Evolutionary conservation across 2,888 invertebrate genomes (phyloP), one percentile per base, ranked within the genome.

Genomic region (Pogonocherus hispidulus): DNA sequence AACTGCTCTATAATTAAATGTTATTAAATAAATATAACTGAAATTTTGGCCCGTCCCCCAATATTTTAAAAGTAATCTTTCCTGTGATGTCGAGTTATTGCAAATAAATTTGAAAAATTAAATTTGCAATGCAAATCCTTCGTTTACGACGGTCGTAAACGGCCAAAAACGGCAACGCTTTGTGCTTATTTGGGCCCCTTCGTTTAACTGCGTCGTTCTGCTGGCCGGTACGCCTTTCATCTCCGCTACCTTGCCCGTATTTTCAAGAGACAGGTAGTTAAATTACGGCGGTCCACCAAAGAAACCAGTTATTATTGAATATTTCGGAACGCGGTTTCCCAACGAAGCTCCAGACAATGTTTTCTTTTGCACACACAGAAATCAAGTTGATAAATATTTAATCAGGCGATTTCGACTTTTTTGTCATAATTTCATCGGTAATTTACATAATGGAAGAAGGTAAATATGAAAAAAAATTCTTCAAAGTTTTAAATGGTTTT

Each of bases 251-350:
- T 44, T 62, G 54, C 59, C 64, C 22, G 57, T 68, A 68, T 68
- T 64, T 68, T 64, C 23, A 49, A 51, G 60, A 37, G 46, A 47
- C 49, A 52, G 59, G 63, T 67, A 67, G 65, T 16, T 46, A 46
- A 57, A 57, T 57, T 57, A 57, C 64, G 57, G 44, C 56, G 18
- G 67, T 57, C 62, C 67, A 41, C 51, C 37, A 46, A 70, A 67
- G 67, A 67, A 70, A 70, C 70, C 70, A 67, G 70, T 70, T 67
- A 66, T 70, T 67, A 65, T 65, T 23, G 57, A 46, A 57, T 57
- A 57, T 57, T 57, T 46, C 27, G 23, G 16, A 44, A 44, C 27
- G 32, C 8, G 9, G 32, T 32, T 11, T n/a, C n/a, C n/a, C n/a
- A n/a, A n/a, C n/a, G n/a, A n/a, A n/a, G n/a, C n/a, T 11, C 32